Evolutionary conservation across 2,797 vertebrate genomes (phyloP).

Genomic region (Champsocephalus esox): DNA sequence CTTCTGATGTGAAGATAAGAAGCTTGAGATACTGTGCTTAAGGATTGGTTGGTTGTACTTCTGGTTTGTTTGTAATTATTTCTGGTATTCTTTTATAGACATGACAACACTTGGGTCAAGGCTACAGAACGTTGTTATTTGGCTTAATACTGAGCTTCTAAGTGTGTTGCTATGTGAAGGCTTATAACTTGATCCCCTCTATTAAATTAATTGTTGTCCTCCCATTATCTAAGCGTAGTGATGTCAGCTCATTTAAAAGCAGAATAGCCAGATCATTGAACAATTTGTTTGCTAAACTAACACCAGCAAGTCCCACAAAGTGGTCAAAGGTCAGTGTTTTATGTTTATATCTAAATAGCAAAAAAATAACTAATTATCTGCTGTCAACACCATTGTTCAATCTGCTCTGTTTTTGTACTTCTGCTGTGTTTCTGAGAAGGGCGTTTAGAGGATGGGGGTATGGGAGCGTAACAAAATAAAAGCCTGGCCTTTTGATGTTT

Average conservation of each 20-base stretch:
- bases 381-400: slow-evolving; percentile 20
- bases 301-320: no score
- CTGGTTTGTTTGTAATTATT: neutral
- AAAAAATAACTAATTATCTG: slow-evolving; percentile 4
- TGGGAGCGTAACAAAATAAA: slow-evolving; percentile 11
- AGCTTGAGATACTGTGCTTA: neutral
- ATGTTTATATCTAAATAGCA: neutral
- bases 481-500: slow-evolving; percentile 72
- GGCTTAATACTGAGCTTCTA: no score
- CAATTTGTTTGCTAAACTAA: no score
- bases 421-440: slow-evolving; percentile 15
- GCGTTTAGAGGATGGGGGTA: slow-evolving; percentile 36
- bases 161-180: no score
- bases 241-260: no score
- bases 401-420: neutral
- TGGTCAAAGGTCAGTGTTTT: no score
- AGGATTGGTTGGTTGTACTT: neutral
- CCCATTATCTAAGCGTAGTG: no score
- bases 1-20: neutral
- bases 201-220: no score
- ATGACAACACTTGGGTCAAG: neutral
- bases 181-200: no score
- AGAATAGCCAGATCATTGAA: no score
- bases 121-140: no score
- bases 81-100: neutral